A percentile compares a stretch with the other conserved stretches of the same genome.
Evolutionary conservation across 2,113 vertebrate species (phyloP).

Genomic region (Puntigrus tetrazona): DNA sequence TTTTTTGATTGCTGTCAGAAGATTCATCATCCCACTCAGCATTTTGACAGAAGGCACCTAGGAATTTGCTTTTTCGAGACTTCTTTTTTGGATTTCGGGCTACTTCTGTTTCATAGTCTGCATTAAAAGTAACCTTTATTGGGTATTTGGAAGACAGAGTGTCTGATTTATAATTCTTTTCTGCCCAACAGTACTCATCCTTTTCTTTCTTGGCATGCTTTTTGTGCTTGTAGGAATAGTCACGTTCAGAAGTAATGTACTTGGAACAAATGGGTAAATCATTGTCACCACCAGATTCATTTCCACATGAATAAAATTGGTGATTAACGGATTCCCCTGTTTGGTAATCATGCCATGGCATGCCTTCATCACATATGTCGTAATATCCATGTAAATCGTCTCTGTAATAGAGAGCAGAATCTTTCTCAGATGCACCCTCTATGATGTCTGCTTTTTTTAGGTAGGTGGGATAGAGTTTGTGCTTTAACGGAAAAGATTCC

Average conservation of each 20-base stretch:
- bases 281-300: background rate
- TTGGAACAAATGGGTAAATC: conserved; percentile 11
- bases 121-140: background rate
- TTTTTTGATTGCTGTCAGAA: conserved; percentile 30
- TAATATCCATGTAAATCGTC: background rate
- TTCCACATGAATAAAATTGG: conserved; percentile 6
- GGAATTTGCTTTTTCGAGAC: conserved; percentile 18
- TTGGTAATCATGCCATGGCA: conserved; percentile 2
- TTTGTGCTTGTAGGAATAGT: conserved; percentile 30
- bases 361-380: background rate
- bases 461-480: background rate
- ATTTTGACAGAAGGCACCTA: conserved; percentile 7
- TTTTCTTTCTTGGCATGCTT: conserved; percentile 4
- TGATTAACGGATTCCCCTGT: background rate
- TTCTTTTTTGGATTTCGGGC: background rate
- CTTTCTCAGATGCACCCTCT: background rate
- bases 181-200: background rate
- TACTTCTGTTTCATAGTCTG: background rate
- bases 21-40: conserved; percentile 9
- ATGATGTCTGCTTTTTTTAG: background rate
- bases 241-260: background rate
- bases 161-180: background rate
- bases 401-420: background rate
- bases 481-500: background rate
- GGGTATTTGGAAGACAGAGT: background rate